Conservation (phyloP, 2,113 vertebrate genomes). For the Heloderma charlesbogerti region DNA sequence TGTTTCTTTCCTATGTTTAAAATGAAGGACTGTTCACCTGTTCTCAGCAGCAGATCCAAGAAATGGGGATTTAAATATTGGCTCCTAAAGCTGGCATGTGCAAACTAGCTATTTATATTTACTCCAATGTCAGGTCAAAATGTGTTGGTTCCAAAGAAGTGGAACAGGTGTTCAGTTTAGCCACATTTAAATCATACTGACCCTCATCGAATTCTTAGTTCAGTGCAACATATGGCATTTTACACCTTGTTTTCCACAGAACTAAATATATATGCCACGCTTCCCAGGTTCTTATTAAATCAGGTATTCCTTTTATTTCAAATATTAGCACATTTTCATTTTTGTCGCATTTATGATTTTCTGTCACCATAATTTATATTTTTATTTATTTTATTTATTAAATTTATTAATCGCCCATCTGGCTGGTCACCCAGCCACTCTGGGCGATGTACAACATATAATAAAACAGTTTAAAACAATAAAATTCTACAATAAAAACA, state of each 20-base stretch:
- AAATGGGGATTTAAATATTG: not conserved
- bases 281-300: not conserved
- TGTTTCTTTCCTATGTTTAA: conserved; percentile 1
- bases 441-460: too few relatives aligned
- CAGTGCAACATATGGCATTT: conserved; percentile 7
- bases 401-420: too few relatives aligned
- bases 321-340: not conserved
- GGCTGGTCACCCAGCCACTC: too few relatives aligned
- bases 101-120: conserved; percentile 31
- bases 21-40: not conserved
- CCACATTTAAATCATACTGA: not conserved
- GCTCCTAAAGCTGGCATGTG: not conserved
- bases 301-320: not conserved
- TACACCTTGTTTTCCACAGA: not conserved
- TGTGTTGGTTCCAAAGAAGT: not conserved
- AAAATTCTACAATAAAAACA: too few relatives aligned
- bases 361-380: too few relatives aligned
- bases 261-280: not conserved
- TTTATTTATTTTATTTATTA: too few relatives aligned
- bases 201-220: not conserved
- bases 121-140: not conserved
- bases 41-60: conserved; percentile 23
- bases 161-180: not conserved
- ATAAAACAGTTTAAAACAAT: too few relatives aligned
- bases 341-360: not conserved